phyloP scores from a whole-genome alignment of 1,140 invertebrate genomes.

The Drosophila eugracilis region DNA sequence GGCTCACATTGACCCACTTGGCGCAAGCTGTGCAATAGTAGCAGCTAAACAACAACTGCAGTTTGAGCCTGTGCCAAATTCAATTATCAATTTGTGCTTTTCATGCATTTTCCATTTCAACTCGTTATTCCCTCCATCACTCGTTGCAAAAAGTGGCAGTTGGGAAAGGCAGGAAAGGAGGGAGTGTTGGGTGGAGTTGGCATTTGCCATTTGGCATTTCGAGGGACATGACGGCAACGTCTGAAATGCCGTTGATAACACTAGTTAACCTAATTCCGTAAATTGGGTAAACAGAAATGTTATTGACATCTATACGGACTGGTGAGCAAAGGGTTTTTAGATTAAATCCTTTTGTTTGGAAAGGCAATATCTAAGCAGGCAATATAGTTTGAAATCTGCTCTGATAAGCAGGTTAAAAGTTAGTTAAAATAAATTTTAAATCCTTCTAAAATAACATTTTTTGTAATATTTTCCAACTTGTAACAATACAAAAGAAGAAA shows the following conservation, averaged over 20 bases:
- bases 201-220: background rate
- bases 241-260: conserved; percentile 39
- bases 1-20: conserved; percentile 75
- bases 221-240: background rate
- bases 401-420: too few relatives aligned
- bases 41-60: conserved; percentile 45
- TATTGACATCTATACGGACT: conserved; percentile 14
- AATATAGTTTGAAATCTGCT: too few relatives aligned
- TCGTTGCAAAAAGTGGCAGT: conserved; percentile 36
- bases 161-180: background rate
- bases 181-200: too few relatives aligned
- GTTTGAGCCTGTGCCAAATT: conserved; percentile 75
- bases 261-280: conserved; percentile 28
- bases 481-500: background rate
- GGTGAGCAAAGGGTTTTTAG: conserved; percentile 3
- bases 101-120: conserved; percentile 58
- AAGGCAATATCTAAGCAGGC: background rate
- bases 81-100: conserved; percentile 78
- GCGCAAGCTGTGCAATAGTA: conserved; percentile 33
- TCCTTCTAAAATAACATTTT: too few relatives aligned
- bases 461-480: too few relatives aligned
- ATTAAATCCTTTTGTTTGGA: too few relatives aligned
- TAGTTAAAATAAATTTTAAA: too few relatives aligned
- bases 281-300: conserved; percentile 17
- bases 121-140: conserved; percentile 21